Conservation (phyloP, 2,888 invertebrate genomes). For the Drosophila buzzatii region DNA sequence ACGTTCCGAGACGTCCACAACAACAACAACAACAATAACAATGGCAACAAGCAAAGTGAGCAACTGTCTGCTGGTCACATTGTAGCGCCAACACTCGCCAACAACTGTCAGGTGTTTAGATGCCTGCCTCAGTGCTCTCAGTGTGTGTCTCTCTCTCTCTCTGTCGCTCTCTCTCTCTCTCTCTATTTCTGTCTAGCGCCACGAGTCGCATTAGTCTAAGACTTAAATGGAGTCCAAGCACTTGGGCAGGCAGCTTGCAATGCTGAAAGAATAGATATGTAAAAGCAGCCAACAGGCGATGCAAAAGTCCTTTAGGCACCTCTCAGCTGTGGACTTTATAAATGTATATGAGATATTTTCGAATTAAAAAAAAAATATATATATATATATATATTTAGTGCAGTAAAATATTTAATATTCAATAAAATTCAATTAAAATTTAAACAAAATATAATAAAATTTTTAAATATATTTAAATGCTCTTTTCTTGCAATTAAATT, state of each 20-base stretch:
- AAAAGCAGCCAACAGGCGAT: not conserved
- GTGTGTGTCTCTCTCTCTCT: conserved; percentile 29
- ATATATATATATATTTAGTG: no score
- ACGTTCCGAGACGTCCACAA: conserved; percentile 39
- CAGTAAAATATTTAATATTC: no score
- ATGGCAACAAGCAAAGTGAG: conserved; percentile 36
- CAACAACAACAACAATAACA: conserved; percentile 53
- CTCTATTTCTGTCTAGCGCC: conserved; percentile 47
- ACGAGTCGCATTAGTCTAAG: conserved; percentile 57
- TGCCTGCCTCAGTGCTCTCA: conserved; percentile 51
- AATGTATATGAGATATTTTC: no score
- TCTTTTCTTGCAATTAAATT: no score
- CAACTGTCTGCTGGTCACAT: conserved; percentile 53
- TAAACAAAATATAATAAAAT: no score
- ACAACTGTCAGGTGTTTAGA: conserved; percentile 78
- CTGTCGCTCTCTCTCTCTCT: conserved; percentile 29
- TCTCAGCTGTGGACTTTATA: not conserved
- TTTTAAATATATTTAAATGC: no score
- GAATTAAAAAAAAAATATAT: no score
- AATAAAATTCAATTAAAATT: no score
- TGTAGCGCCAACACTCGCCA: conserved; percentile 69
- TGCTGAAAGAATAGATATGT: not conserved
- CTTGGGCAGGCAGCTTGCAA: not conserved
- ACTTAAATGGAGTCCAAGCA: conserved; percentile 10
- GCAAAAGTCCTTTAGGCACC: not conserved